Evolutionary conservation across 2,113 vertebrate species (phyloP), one percentile per base, ranked within the genome.

Genomic region (Monopterus albus): DNA sequence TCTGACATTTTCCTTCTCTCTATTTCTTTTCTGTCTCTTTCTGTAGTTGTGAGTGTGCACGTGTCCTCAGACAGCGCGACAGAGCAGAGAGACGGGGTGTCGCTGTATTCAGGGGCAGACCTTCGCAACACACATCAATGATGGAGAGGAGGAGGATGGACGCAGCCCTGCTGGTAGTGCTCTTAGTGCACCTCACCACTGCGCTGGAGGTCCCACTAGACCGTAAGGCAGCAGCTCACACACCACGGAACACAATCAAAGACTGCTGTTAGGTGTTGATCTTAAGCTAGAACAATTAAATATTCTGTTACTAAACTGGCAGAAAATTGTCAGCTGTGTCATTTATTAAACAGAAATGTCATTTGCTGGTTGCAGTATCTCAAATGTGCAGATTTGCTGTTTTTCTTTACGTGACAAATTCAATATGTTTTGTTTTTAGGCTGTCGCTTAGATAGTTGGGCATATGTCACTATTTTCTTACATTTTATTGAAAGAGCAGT

Each of bases 201-300:
- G 93, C 96, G 1, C 72, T 99, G 92, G 96, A 99, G 50, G 97
- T 99, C 80, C 97, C 97, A 81, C 95, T 98, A 69, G 96, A 99
- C 88, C 92, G 97, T 99, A 94, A 98, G 97, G 92, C 67, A 29
- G 75, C 72, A 62, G 5, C 61, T 25, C 61, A 43, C 42, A 51
- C 33, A 43, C 6, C 10, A 55, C 21, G 29, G 17, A 20, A 8
- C 18, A 20, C 23, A 23, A 40, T 52, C 10, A 39, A 6, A 20
- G 21, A 51, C 14, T 35, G 14, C 14, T 38, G 5, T 23, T 9
- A 9, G 42, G 39, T n/a, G n/a, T n/a, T n/a, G n/a, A n/a, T n/a
- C n/a, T n/a, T n/a, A n/a, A n/a, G n/a, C n/a, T n/a, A n/a, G n/a
- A n/a, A n/a, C n/a, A n/a, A n/a, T n/a, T n/a, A n/a, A n/a, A n/a